Evolutionary conservation across 2,888 invertebrate species (phyloP).

Genomic region (Heliothis peltigera): DNA sequence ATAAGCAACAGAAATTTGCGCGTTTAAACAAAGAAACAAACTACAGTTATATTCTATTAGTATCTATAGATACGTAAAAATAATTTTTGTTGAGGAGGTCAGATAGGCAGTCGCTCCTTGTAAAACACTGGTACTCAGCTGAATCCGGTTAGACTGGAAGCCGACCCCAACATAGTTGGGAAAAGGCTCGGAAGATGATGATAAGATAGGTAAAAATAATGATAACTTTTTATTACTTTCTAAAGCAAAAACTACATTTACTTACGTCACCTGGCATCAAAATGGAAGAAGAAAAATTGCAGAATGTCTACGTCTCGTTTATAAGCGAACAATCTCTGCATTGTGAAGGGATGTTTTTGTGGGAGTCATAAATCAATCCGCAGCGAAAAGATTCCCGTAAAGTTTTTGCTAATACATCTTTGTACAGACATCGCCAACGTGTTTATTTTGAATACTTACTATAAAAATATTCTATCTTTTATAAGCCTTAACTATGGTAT

Average conservation of each 20-base stretch:
- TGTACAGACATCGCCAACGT: slow-evolving; percentile 58
- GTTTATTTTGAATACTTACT: no score
- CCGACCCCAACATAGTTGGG: no score
- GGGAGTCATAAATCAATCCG: slow-evolving; percentile 70
- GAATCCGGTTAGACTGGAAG: no score
- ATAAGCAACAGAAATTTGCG: no score
- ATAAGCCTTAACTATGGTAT: no score
- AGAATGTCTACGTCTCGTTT: slow-evolving; percentile 48
- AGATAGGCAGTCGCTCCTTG: no score
- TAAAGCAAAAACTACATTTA: slow-evolving; percentile 41
- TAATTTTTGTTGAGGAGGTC: no score
- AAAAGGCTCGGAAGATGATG: neutral
- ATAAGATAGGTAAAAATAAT: neutral
- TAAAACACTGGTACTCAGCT: no score
- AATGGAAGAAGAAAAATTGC: slow-evolving; percentile 53
- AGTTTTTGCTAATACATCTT: slow-evolving; percentile 64
- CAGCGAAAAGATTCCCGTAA: slow-evolving; percentile 65
- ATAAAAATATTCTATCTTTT: no score
- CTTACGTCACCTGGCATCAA: slow-evolving; percentile 45
- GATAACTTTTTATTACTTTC: slow-evolving; percentile 14
- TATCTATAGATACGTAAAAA: no score
- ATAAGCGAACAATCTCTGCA: slow-evolving; percentile 49
- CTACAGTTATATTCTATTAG: no score
- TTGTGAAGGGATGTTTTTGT: slow-evolving; percentile 58
- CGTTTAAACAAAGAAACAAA: no score